Percentiles rank a stretch among this genome's conserved stretches.
Conservation (phyloP, 2,888 invertebrate genomes). For the Gastrophysa polygoni region DNA sequence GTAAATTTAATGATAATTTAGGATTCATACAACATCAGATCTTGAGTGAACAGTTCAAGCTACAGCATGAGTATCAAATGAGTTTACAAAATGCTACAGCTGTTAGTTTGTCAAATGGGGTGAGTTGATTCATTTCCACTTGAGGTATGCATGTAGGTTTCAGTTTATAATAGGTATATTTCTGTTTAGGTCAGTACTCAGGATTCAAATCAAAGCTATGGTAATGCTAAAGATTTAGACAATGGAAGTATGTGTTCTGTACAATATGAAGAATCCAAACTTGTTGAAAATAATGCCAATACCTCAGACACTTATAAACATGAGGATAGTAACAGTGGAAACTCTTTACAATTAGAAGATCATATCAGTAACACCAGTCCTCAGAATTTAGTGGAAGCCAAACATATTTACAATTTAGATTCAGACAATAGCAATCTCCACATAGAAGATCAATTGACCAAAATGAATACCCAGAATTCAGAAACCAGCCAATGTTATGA, state of each 20-base stretch:
- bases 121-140: conserved; percentile 17
- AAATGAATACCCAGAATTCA: conserved; percentile 21
- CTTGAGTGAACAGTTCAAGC: conserved; percentile 45
- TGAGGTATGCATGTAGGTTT: neutral
- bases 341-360: conserved; percentile 29
- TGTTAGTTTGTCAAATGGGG: conserved; percentile 27
- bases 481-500: conserved; percentile 27
- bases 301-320: conserved; percentile 17
- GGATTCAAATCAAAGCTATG: conserved; percentile 5
- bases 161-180: neutral
- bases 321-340: conserved; percentile 29
- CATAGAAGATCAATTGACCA: conserved; percentile 26
- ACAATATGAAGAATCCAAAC: conserved; percentile 24
- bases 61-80: conserved; percentile 42
- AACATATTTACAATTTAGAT: conserved; percentile 27
- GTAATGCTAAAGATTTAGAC: conserved; percentile 1
- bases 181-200: neutral
- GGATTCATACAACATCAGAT: conserved; percentile 49
- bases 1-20: conserved; percentile 48
- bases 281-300: conserved; percentile 2
- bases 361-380: conserved; percentile 20
- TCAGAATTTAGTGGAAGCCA: conserved; percentile 21
- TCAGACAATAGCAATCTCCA: conserved; percentile 19
- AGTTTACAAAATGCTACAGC: conserved; percentile 24
- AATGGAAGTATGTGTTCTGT: conserved; percentile 15